Percentiles rank a stretch among this genome's conserved stretches.
phyloP scores from a whole-genome alignment of 2,113 vertebrate species.

The Sclerurus mexicanus region DNA sequence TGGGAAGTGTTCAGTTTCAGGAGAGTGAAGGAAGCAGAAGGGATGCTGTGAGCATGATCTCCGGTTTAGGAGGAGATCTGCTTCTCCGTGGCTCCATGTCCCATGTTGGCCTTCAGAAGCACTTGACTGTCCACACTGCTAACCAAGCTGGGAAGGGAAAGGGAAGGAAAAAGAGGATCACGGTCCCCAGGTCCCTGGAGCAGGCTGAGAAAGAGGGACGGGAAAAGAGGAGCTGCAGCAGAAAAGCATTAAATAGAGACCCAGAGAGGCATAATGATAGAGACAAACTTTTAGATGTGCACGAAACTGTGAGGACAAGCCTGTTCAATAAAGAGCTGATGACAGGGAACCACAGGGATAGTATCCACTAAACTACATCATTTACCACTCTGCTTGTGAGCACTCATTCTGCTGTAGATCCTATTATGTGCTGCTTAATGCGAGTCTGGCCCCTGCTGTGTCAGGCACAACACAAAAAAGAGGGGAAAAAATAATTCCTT shows the following conservation, averaged over 20 bases:
- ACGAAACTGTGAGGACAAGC: background rate
- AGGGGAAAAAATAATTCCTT: background rate
- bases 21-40: background rate
- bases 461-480: background rate
- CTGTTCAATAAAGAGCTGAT: background rate
- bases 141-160: background rate
- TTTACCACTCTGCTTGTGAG: slow-evolving; percentile 2
- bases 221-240: background rate
- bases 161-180: background rate
- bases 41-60: background rate
- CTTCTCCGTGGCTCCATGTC: background rate
- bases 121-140: background rate
- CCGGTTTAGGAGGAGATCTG: background rate
- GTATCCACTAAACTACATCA: background rate
- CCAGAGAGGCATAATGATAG: background rate
- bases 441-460: background rate
- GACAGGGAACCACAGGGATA: background rate
- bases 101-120: background rate
- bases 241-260: background rate
- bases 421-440: background rate
- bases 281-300: background rate
- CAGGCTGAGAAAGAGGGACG: background rate
- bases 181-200: background rate
- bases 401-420: background rate
- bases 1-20: background rate